Percentiles rank a stretch among this genome's conserved stretches.
phyloP scores from a whole-genome alignment of 1,140 invertebrate species.

The Luehdorfia chinensis region DNA sequence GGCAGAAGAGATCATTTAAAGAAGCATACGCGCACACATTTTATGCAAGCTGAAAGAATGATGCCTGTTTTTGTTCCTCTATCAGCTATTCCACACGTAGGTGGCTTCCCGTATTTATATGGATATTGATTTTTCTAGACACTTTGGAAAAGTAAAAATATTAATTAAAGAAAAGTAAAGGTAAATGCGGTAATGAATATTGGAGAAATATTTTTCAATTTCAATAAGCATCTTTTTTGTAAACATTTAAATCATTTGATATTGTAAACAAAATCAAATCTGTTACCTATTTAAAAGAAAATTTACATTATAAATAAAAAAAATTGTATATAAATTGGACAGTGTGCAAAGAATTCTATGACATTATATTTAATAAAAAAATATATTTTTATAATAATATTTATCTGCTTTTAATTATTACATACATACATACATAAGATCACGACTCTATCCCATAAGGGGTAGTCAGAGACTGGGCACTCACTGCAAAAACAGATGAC shows the following conservation, averaged over 20 bases:
- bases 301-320: neutral
- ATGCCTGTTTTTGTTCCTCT: slow-evolving; percentile 74
- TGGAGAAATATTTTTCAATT: no score
- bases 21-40: slow-evolving; percentile 88
- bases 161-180: no score
- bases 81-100: slow-evolving; percentile 56
- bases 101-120: slow-evolving; percentile 69
- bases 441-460: no score
- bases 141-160: neutral
- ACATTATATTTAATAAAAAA: no score
- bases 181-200: no score
- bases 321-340: slow-evolving; percentile 11
- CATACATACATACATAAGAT: no score
- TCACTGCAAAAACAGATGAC: no score
- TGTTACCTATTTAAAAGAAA: slow-evolving; percentile 6
- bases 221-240: neutral
- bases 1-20: slow-evolving; percentile 93
- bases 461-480: no score
- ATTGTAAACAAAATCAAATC: slow-evolving; percentile 1
- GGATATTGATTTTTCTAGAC: slow-evolving; percentile 44
- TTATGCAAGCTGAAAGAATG: slow-evolving; percentile 73
- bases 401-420: no score
- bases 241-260: no score
- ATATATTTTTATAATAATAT: no score
- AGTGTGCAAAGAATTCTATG: slow-evolving; percentile 17